Base-by-base conservation (phyloP, 1,140 invertebrate genomes). In the Drosophila rufa region DNA sequence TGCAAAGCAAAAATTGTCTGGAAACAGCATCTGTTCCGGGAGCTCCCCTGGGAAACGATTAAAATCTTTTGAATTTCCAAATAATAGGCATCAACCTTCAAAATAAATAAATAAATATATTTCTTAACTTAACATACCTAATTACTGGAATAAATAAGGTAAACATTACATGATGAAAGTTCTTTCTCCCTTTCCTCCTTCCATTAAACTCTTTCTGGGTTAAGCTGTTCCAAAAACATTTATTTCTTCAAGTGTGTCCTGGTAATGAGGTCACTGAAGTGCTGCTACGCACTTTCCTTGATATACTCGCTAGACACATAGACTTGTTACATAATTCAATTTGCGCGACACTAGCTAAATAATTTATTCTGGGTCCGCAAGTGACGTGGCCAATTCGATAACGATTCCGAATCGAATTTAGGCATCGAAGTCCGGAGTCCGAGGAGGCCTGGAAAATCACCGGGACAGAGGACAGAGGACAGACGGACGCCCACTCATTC, bases 301-400 rank as follows among this genome's bases (percentile, higher is more conserved):
- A 17, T 45, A 22, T 36, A 43, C 43, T 56, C 27, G 27, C 17
- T 27, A 11, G 62, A 58, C 71, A 6, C 27, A 42, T 48, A 19
- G 51, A 50, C 57, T 83, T 56, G 53, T 56, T 74, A 70, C 68
- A 77, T 80, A 80, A 86, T 82, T 86, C 59, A 87, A 87, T 87
- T 87, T 79, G 51, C 48, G 66, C 65, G 61, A 82, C 83, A 82
- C 81, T 82, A 59, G 66, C 60, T 73, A 76, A 83, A 83, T 87
- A 73, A 82, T 77, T 77, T 65, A 80, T 74, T 59, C 46, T n/a
- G 38, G 62, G 42, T 2, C 43, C 15, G 25, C 17, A 56, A 66
- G 60, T 50, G 58, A 75, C 42, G 62, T 55, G 74, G 56, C 69
- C 67, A 67, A 70, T 70, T 70, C 67, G 62, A 68, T 68, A 70